Evolutionary conservation across 2,888 invertebrate genomes (phyloP).

Genomic region (Macroteleia sp.): DNA sequence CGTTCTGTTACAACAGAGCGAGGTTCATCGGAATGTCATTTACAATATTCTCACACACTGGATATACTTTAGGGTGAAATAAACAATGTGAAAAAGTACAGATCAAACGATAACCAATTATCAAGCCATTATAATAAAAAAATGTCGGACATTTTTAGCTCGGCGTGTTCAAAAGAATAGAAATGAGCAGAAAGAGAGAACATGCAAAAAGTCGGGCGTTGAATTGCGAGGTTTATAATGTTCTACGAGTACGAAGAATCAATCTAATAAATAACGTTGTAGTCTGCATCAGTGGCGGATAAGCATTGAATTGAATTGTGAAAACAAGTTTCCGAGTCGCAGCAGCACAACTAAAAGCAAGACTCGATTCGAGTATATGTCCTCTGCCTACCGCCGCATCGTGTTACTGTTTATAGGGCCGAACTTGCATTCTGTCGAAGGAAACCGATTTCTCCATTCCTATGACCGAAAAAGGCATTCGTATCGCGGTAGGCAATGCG

Average conservation of each 20-base stretch:
- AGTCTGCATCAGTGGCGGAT: conserved; percentile 68
- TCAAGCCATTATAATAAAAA: conserved; percentile 22
- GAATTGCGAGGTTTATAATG: conserved; percentile 63
- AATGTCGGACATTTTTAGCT: conserved; percentile 31
- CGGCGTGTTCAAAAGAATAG: conserved; percentile 56
- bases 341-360: conserved; percentile 75
- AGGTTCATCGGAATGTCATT: conserved; percentile 46
- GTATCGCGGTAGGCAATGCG: conserved; percentile 64
- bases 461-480: conserved; percentile 69
- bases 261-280: conserved; percentile 72
- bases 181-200: conserved; percentile 40
- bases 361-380: conserved; percentile 72
- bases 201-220: conserved; percentile 61
- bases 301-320: conserved; percentile 72
- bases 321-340: conserved; percentile 69
- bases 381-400: conserved; percentile 66
- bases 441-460: conserved; percentile 68
- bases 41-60: conserved; percentile 24
- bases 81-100: conserved; percentile 4
- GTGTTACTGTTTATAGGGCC: conserved; percentile 77
- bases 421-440: conserved; percentile 75
- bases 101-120: conserved; percentile 39
- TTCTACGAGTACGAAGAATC: conserved; percentile 70
- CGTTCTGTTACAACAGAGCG: conserved; percentile 36
- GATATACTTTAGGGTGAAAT: conserved; percentile 14